Evolutionary conservation across 2,888 invertebrate species (phyloP), one percentile per base, ranked within the genome.

Genomic region (Panopea generosa): DNA sequence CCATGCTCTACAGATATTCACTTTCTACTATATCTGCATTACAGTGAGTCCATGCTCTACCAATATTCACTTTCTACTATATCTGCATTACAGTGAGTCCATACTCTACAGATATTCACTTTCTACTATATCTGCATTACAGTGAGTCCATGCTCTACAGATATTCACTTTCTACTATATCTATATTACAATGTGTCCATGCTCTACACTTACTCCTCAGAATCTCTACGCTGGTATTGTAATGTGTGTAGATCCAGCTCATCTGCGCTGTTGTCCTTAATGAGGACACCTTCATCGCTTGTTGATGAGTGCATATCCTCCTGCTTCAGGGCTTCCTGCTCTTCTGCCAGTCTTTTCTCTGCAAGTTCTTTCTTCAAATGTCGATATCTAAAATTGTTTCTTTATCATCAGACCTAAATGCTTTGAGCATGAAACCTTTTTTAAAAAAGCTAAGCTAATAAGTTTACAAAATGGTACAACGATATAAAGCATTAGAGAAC

Each of bases 221-320:
- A 92, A 81, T 92, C 84, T 20, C 78, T 65, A 20, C 79, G 67
- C 52, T 27, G 59, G 57, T 38, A 61, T 40, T 7, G 4, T 11
- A 33, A 4, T 11, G 16, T 22, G 3, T 40, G 66, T 26, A 66
- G 47, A 26, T 89, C 90, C 65, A 91, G 77, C 59, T 91, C 90
- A 86, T 94, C 94, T 76, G 94, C 94, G 89, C 94, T 94, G 59
- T 94, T 94, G 75, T 94, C 94, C 87, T 94, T 94, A 6, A 93
- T 92, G 22, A 93, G 87, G 67, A 94, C 93, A 2, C 94, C 94
- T 85, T 94, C 94, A 79, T 94, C 94, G 81, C 93, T 94, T 57
- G 93, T 93, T n/a, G 93, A 91, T 2, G 93, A 93, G 62, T 87
- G 85, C 59, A 86, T 70, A 60, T 89, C 87, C 63, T 90, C 87